Conservation (phyloP, 2,888 invertebrate genomes). For the Ametastegia equiseti region DNA sequence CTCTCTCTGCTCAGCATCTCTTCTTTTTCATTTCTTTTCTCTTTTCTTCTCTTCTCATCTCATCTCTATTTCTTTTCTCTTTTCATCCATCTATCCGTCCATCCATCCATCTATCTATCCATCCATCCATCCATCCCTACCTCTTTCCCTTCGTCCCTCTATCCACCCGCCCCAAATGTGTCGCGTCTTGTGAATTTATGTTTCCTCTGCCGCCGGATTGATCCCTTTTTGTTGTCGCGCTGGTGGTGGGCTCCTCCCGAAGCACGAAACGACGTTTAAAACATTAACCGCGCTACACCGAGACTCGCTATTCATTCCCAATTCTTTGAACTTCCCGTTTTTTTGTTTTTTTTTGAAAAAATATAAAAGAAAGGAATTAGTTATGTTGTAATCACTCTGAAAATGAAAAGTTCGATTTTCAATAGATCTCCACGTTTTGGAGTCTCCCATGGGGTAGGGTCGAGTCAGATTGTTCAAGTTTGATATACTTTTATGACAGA, state of each 20-base stretch:
- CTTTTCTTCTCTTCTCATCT: slow-evolving; percentile 53
- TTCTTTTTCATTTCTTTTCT: slow-evolving; percentile 62
- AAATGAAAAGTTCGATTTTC: too few relatives aligned
- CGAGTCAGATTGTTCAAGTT: too few relatives aligned
- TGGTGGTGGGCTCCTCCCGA: slow-evolving; percentile 53
- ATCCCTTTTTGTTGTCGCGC: slow-evolving; percentile 71
- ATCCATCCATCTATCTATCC: slow-evolving; percentile 61
- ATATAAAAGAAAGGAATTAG: too few relatives aligned
- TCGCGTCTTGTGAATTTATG: slow-evolving; percentile 70
- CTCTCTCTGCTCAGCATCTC: slow-evolving; percentile 62
- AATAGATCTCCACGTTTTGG: too few relatives aligned
- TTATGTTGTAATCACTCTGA: too few relatives aligned
- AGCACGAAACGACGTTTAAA: slow-evolving; percentile 40
- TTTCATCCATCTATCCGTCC: slow-evolving; percentile 53
- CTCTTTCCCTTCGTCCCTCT: slow-evolving; percentile 55
- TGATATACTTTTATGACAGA: too few relatives aligned
- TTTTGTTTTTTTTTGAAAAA: neutral
- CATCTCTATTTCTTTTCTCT: slow-evolving; percentile 51
- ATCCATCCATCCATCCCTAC: slow-evolving; percentile 60
- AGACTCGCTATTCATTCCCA: slow-evolving; percentile 4
- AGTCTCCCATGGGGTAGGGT: too few relatives aligned
- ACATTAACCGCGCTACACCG: slow-evolving; percentile 49
- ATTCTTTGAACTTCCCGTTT: neutral
- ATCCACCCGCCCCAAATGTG: slow-evolving; percentile 68
- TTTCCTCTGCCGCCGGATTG: slow-evolving; percentile 72